phyloP scores from a whole-genome alignment of 1,140 invertebrate species.

The Aleiodes sp. region DNA sequence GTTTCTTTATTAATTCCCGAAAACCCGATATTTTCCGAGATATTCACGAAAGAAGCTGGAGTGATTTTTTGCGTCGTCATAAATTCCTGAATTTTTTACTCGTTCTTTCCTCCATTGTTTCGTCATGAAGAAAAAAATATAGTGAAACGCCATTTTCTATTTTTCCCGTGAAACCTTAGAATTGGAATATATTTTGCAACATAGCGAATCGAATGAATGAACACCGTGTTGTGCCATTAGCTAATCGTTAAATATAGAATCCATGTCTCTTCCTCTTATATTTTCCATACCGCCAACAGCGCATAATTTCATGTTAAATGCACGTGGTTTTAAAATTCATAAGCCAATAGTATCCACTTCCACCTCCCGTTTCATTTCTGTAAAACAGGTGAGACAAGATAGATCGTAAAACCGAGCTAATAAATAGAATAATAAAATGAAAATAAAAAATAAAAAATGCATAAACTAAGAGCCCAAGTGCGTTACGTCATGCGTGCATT shows the following conservation, averaged over 20 bases:
- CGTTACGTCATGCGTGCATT: not conserved
- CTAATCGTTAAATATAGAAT: slow-evolving; percentile 10
- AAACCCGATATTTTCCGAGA: too few species aligned
- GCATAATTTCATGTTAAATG: not conserved
- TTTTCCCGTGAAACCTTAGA: too few species aligned
- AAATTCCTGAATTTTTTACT: too few species aligned
- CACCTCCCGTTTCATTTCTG: not conserved
- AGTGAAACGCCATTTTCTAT: too few species aligned
- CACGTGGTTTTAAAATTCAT: too few species aligned
- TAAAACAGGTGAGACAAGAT: not conserved
- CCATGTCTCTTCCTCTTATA: not conserved
- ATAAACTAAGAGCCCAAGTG: not conserved
- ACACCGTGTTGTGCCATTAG: not conserved
- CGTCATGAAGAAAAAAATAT: too few species aligned
- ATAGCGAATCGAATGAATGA: not conserved
- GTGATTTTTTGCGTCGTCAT: too few species aligned
- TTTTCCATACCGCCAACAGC: not conserved
- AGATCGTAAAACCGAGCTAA: not conserved
- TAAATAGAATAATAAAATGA: not conserved
- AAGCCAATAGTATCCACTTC: not conserved
- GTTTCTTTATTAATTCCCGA: too few species aligned
- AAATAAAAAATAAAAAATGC: not conserved
- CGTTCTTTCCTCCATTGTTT: too few species aligned
- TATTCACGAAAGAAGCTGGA: too few species aligned
- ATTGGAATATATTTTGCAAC: not conserved